Evolutionary conservation across 2,797 vertebrate species (phyloP).

Genomic region (Tiaroga cobitis): DNA sequence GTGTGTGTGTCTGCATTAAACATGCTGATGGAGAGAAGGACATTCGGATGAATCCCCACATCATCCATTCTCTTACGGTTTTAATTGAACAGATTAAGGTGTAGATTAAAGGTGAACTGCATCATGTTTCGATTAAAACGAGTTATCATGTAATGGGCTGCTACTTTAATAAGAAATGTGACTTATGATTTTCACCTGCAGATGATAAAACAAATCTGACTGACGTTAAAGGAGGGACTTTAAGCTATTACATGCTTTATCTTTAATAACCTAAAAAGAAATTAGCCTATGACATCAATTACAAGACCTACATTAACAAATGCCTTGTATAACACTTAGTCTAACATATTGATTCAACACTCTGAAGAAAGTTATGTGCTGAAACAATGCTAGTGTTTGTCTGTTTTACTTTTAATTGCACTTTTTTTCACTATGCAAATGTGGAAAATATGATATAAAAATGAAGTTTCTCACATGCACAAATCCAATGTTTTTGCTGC

Average conservation of each 20-base stretch:
- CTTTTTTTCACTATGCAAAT: background rate
- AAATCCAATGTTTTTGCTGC: no score
- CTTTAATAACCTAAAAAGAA: background rate
- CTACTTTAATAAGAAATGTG: background rate
- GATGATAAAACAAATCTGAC: background rate
- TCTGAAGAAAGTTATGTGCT: conserved; percentile 9
- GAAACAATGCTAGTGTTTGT: background rate
- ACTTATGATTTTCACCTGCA: background rate
- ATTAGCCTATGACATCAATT: background rate
- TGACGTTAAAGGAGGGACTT: background rate
- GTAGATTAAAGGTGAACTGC: background rate
- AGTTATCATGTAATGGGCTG: background rate
- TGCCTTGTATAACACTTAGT: background rate
- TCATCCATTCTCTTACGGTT: background rate
- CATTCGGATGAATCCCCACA: background rate
- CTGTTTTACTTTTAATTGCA: background rate
- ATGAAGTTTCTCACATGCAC: no score
- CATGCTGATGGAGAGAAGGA: background rate
- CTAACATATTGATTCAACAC: background rate
- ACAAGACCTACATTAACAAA: background rate
- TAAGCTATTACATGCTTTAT: background rate
- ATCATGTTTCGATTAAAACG: background rate
- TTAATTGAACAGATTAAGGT: background rate
- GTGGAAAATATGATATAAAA: no score
- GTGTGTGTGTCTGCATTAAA: background rate